Conservation (phyloP, 2,888 invertebrate species). For the Caenorhabditis sinica region DNA sequence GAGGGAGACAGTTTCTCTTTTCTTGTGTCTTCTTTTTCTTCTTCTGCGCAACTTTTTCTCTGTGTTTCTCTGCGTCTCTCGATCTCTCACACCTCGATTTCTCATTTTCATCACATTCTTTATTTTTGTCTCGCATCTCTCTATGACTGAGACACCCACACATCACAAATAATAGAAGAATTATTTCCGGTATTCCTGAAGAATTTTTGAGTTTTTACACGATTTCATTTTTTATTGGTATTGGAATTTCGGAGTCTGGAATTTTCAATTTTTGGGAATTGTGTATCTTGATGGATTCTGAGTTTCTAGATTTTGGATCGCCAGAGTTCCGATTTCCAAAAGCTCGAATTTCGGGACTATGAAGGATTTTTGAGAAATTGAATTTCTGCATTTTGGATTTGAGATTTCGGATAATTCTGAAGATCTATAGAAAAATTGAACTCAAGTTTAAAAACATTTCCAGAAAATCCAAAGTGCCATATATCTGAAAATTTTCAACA, state of each 20-base stretch:
- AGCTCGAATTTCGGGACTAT: background rate
- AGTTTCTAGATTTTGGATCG: background rate
- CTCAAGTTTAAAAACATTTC: too few relatives aligned
- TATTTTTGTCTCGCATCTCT: slow-evolving; percentile 12
- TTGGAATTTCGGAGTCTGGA: background rate
- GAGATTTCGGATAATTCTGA: background rate
- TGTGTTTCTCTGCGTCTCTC: background rate
- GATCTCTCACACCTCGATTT: background rate
- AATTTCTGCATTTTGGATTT: background rate
- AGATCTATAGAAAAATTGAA: too few relatives aligned
- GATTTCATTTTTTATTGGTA: too few relatives aligned
- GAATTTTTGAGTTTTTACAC: too few relatives aligned
- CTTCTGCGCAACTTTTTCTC: background rate
- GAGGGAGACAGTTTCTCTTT: background rate
- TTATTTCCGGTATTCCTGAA: slow-evolving; percentile 6
- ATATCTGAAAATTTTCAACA: too few relatives aligned
- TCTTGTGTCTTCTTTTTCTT: background rate
- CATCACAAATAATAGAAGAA: background rate
- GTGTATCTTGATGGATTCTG: background rate
- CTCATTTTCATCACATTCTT: too few relatives aligned
- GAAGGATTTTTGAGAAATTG: background rate
- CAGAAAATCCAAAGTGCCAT: too few relatives aligned
- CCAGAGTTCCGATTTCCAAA: background rate
- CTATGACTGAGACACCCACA: background rate
- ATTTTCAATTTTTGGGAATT: background rate